Evolutionary conservation across 2,113 vertebrate genomes (phyloP).

Genomic region (Entosphenus tridentatus): DNA sequence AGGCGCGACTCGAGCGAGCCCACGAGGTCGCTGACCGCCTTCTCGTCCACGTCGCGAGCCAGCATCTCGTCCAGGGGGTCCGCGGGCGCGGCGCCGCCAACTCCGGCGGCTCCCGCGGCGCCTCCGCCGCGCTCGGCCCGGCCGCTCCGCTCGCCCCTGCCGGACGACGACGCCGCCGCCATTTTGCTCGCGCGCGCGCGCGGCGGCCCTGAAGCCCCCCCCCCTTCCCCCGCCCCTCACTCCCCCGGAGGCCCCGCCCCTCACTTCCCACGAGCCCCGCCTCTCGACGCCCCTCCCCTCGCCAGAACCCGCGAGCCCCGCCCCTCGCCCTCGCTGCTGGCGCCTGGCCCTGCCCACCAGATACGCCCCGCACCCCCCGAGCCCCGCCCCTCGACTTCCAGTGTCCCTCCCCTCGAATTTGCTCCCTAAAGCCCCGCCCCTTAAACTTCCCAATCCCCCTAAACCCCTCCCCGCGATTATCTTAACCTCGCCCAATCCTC

Average conservation of each 20-base stretch:
- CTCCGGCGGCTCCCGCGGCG: not conserved
- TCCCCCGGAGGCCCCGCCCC: not conserved
- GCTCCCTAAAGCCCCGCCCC: too few relatives aligned
- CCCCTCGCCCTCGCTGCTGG: not conserved
- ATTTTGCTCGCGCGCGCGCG: conserved; percentile 6
- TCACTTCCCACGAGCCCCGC: not conserved
- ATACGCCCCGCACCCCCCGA: not conserved
- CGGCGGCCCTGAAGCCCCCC: conserved; percentile 11
- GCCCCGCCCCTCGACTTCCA: not conserved
- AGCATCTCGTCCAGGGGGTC: conserved; percentile 64
- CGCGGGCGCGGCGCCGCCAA: conserved; percentile 17
- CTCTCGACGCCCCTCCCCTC: not conserved
- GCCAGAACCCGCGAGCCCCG: not conserved
- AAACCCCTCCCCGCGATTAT: too few relatives aligned
- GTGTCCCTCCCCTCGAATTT: not conserved
- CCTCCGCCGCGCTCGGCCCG: not conserved
- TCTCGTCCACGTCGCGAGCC: conserved; percentile 59
- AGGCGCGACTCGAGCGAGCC: conserved; percentile 50
- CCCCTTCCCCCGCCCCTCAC: not conserved
- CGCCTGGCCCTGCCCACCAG: not conserved
- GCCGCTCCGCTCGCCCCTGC: not conserved
- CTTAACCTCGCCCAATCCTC: too few relatives aligned
- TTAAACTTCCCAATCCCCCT: too few relatives aligned
- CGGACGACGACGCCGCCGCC: not conserved
- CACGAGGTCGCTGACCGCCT: conserved; percentile 51